Base-by-base conservation (phyloP, 1,140 invertebrate genomes). In the Gryon sp. region DNA sequence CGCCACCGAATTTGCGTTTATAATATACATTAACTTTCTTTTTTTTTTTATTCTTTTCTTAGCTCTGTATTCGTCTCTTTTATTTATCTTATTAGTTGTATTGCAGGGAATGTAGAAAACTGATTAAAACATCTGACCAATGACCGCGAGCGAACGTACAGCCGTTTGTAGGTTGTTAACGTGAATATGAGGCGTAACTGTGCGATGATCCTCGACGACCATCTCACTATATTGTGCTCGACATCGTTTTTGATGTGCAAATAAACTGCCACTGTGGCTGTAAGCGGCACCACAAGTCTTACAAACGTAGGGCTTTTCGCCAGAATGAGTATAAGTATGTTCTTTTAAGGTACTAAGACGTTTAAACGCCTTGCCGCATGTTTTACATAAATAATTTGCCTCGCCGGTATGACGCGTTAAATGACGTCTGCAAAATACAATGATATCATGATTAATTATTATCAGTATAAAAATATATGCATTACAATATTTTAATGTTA, bases 361-460 rank as follows among this genome's bases (percentile, higher is more conserved):
- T 28, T 92, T 92, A 78, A 93, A 93, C 0, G 92, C 92, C 79
- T 91, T 92, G 1, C 91, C 91, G 57, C 92, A 93, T 0, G 90
- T 90, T 26, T 89, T 89, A 60, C 92, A 93, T 1, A 90, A 84
- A 65, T 90, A 89, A 15, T 90, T 91, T 38, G 90, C 91, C 26
- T 90, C 89, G 1, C 92, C 92, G 0, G 89, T 90, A 70, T 93
- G 92, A 20, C 92, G 81, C 6, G 91, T 88, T 82, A 92, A 86
- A 40, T 93, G 92, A 5, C 87, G 69, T 7, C 74, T 76, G 30
- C 5, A 75, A 75, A 20, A 7, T 14, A 50, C 28, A 50, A 5
- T 26, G 1, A 11, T 14, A 12, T n/a, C 41, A n/a, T n/a, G n/a
- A n/a, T n/a, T n/a, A n/a, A n/a, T n/a, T n/a, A n/a, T n/a, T n/a